phyloP scores from a whole-genome alignment of 2,797 vertebrate species.

The Hydrolagus colliei region DNA sequence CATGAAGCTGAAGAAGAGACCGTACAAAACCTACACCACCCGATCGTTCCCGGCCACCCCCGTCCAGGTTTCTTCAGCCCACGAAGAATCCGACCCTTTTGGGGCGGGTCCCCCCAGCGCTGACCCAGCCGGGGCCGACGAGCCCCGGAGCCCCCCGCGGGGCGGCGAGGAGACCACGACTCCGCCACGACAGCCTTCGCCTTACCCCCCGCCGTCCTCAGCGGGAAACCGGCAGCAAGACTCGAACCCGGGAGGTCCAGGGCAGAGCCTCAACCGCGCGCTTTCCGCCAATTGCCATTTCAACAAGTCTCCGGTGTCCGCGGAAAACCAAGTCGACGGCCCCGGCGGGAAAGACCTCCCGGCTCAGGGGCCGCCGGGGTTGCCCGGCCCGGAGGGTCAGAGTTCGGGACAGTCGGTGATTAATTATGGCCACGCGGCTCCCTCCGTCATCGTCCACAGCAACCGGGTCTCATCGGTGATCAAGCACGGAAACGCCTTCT shows the following conservation, averaged over 20 bases:
- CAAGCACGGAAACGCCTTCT: constrained; percentile 57
- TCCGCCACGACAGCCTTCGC: constrained; percentile 44
- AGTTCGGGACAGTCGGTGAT: constrained; percentile 60
- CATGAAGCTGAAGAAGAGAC: constrained; percentile 85
- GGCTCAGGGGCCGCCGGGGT: constrained; percentile 1
- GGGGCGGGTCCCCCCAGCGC: background rate
- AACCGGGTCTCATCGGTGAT: constrained; percentile 62
- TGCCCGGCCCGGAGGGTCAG: constrained; percentile 37
- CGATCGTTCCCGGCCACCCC: constrained; percentile 65
- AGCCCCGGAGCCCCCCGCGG: constrained; percentile 39
- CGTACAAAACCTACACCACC: constrained; percentile 79
- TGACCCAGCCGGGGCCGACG: constrained; percentile 52
- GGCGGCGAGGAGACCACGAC: constrained; percentile 39
- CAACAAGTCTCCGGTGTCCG: background rate
- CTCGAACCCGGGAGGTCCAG: constrained; percentile 41
- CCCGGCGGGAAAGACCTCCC: constrained; percentile 33
- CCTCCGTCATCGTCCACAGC: constrained; percentile 65
- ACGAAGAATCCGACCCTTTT: constrained; percentile 48
- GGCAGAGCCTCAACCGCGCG: constrained; percentile 46
- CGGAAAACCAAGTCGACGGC: constrained; percentile 38
- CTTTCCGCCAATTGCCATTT: background rate
- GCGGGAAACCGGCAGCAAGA: constrained; percentile 61
- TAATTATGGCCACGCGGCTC: constrained; percentile 59
- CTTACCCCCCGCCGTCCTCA: constrained; percentile 61
- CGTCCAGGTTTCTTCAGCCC: constrained; percentile 44